phyloP scores from a whole-genome alignment of 92 coral and sea anemone genomes.

The Pocillopora grandis region DNA sequence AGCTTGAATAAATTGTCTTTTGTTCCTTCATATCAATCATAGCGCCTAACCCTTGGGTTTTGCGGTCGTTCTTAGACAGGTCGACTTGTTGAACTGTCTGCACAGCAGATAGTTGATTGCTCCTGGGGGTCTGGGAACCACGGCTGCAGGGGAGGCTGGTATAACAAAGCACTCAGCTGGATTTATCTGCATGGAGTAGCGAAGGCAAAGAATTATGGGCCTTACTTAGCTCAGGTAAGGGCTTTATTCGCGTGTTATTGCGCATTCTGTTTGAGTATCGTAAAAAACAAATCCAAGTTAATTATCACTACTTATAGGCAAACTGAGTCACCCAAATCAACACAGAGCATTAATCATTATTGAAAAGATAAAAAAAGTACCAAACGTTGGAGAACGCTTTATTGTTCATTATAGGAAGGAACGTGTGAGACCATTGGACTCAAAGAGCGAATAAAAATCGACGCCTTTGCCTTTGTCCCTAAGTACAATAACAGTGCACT shows the following conservation, averaged over 20 bases:
- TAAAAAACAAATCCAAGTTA: no score
- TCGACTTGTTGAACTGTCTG: constrained; percentile 69
- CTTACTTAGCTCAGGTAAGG: constrained; percentile 93
- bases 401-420: constrained; percentile 74
- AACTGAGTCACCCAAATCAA: no score
- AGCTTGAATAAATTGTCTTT: neutral
- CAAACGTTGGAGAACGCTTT: neutral
- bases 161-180: constrained; percentile 97
- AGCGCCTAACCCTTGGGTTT: neutral
- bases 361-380: no score
- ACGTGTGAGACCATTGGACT: constrained; percentile 77
- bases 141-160: constrained; percentile 97
- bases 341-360: no score
- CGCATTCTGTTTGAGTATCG: no score
- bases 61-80: constrained; percentile 70
- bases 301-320: no score
- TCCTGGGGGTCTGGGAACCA: constrained; percentile 99
- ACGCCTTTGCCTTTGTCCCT: constrained; percentile 94
- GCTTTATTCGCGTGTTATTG: neutral
- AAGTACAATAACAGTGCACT: constrained; percentile 95
- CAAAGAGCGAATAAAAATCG: constrained; percentile 67
- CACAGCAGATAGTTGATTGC: constrained; percentile 96
- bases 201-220: constrained; percentile 91
- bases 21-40: no score
- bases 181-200: constrained; percentile 89